Conservation (phyloP, 2,888 invertebrate species). For the Drosophila meridionalis region DNA sequence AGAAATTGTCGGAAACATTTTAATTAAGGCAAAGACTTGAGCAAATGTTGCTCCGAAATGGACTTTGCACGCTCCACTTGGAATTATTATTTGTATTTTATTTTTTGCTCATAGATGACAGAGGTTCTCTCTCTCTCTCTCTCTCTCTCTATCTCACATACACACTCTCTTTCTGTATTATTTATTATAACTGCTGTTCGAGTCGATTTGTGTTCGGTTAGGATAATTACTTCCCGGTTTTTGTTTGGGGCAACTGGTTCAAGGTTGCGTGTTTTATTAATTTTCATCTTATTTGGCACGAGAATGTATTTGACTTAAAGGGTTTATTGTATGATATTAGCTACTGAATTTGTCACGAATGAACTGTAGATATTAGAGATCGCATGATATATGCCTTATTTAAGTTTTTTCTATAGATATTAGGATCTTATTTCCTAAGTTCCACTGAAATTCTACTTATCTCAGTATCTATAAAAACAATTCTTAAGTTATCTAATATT, state of each 20-base stretch:
- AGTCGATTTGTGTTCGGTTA: neutral
- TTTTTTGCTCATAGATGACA: neutral
- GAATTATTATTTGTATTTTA: conserved; percentile 5
- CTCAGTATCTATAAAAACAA: too few species aligned
- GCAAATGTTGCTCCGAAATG: conserved; percentile 39
- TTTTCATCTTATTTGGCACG: neutral
- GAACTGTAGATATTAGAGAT: neutral
- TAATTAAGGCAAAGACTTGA: conserved; percentile 60
- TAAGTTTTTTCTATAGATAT: too few species aligned
- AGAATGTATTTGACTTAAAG: neutral
- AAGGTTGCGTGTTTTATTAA: conserved; percentile 10
- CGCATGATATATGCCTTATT: neutral
- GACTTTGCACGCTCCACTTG: conserved; percentile 62
- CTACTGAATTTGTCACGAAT: neutral
- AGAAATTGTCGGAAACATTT: conserved; percentile 56
- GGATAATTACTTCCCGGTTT: conserved; percentile 21
- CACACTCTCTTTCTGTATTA: conserved; percentile 31
- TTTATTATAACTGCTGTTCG: conserved; percentile 50
- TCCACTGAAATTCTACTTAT: too few species aligned
- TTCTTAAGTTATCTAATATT: too few species aligned
- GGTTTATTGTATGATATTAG: neutral
- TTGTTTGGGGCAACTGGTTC: neutral
- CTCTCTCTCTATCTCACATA: neutral
- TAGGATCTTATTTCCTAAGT: too few species aligned
- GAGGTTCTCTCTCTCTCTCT: conserved; percentile 2